Evolutionary conservation across 1,140 invertebrate genomes (phyloP), one percentile per base, ranked within the genome.

Genomic region (Drosophila tani): DNA sequence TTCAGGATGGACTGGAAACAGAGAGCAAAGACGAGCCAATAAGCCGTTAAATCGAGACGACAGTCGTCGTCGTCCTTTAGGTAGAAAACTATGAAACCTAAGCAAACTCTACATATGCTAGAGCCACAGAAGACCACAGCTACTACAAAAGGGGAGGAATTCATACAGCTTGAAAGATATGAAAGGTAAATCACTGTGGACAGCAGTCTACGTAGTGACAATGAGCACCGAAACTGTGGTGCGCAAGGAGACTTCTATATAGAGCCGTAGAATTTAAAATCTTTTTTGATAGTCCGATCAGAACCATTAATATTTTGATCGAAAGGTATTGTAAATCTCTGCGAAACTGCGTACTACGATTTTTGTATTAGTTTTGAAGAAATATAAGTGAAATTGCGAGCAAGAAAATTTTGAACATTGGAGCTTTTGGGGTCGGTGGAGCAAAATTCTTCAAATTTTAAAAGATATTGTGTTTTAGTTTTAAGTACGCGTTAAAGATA

Each of bases 41-140:
- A 49, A 77, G 73, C 73, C 49, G 53, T 75, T 53, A 68, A 66
- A 76, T 53, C 62, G 47, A 55, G 41, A 55, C 35, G 47, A 49
- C 53, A 67, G 47, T 59, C 19, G 14, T 55, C 32, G 51, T 56
- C 19, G 35, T 55, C 53, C 46, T 57, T 38, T 57, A 53, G 43
- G 27, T 46, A 40, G 24, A 32, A 8, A 27, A 51, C 27, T 51
- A 35, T 45, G 17, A 63, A 63, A 24, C 63, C 29, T 21, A n/a
- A 15, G 40, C 19, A 21, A 21, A 55, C 8, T 40, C 14, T 14
- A 15, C 32, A 24, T 21, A 24, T 38, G 12, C 8, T 17, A 38
- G 19, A 40, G 32, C 7, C 19, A 11, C 8, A 40, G 19, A 14
- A 38, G 19, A 38, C 51, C 51, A n/a, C 24, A 27, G 27, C n/a